phyloP scores from a whole-genome alignment of 1,140 invertebrate species.

The Pararge aegeria region DNA sequence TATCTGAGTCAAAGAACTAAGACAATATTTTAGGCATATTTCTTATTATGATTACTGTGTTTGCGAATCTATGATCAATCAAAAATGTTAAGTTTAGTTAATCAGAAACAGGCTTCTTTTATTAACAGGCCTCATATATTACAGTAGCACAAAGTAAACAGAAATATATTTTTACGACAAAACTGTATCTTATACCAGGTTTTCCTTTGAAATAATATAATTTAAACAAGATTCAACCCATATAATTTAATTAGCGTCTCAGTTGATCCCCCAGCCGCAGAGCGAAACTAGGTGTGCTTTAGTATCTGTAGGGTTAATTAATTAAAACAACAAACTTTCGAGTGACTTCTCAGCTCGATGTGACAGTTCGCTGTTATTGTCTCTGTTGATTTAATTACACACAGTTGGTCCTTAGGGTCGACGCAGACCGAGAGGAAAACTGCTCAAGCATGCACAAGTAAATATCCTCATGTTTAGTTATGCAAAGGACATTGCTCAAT shows the following conservation, averaged over 20 bases:
- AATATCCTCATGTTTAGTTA: too few species aligned
- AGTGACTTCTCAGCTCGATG: conserved; percentile 38
- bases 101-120: too few species aligned
- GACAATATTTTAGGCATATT: too few species aligned
- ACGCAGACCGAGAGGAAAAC: too few species aligned
- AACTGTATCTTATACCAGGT: not conserved
- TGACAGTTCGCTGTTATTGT: conserved; percentile 36
- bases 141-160: not conserved
- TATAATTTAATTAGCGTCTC: conserved; percentile 31
- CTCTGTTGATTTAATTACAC: not conserved
- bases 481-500: too few species aligned
- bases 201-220: not conserved
- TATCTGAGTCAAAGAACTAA: too few species aligned
- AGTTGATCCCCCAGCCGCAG: conserved; percentile 32
- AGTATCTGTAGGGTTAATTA: conserved; percentile 52
- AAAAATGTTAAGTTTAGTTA: too few species aligned
- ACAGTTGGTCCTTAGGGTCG: not conserved
- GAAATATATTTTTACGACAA: not conserved
- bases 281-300: conserved; percentile 36
- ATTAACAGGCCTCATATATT: too few species aligned
- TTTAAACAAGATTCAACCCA: conserved; percentile 8
- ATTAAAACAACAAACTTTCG: conserved; percentile 64
- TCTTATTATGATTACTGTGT: too few species aligned
- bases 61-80: too few species aligned
- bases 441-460: too few species aligned